Evolutionary conservation across 2,888 invertebrate genomes (phyloP), one percentile per base, ranked within the genome.

Genomic region (Auanema freiburgensis): DNA sequence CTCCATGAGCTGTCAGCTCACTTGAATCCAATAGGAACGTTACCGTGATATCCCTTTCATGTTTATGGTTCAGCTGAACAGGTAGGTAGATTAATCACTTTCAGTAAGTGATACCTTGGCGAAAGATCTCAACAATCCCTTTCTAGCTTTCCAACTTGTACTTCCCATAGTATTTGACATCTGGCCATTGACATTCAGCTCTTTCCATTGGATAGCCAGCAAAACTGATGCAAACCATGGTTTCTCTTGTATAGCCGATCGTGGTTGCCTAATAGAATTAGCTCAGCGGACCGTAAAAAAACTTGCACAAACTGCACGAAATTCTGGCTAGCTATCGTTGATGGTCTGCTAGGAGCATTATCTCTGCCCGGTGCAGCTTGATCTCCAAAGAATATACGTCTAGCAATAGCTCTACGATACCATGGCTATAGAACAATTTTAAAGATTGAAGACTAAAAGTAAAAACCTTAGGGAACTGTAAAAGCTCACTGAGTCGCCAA

Each of bases 91-190:
- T 21, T 18, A 10, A 52, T 52, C 6, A n/a, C 2, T 6, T 6
- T 23, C 51, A 10, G 51, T 51, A n/a, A 12, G 11, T n/a, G n/a
- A n/a, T 16, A 74, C 69, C 63, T 75, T 70, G 1, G 74, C 57
- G 49, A 69, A 64, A 21, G 71, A 75, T 44, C 79, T 61, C 2
- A 75, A 56, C 16, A 72, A 54, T 42, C 80, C 80, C 16, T 79
- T 69, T 14, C 71, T 67, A 6, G 78, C 75, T 41, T 71, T 68
- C 87, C 85, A 91, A 89, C 89, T 89, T 64, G 96, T 95, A 84
- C 95, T 95, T 14, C 98, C 97, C 94, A 98, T 97, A 0, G 97
- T 95, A 84, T 97, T 97, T 49, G 96, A 95, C 94, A 98, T 98
- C 85, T 97, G 97, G 91, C 97, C 96, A 84, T 71, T 67, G 11